Conservation (phyloP, 2,797 vertebrate genomes). For the Xenops minutus region DNA sequence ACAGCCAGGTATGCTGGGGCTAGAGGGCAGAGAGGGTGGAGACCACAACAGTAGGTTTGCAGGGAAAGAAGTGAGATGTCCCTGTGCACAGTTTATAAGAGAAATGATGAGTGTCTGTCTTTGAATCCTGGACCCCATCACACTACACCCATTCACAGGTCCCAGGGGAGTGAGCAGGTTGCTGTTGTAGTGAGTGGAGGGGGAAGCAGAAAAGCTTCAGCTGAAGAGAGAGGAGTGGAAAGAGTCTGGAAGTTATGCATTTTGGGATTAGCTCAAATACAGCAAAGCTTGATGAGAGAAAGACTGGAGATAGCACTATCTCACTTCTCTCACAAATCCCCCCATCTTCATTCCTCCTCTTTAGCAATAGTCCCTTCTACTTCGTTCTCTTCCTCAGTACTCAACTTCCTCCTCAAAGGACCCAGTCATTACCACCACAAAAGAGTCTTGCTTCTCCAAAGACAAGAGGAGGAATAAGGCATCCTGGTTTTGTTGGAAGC, state of each 20-base stretch:
- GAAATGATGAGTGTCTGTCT: background rate
- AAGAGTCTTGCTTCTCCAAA: background rate
- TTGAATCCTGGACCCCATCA: background rate
- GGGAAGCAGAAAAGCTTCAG: background rate
- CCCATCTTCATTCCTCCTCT: background rate
- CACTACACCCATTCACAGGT: background rate
- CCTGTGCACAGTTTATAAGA: background rate
- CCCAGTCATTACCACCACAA: background rate
- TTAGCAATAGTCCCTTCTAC: background rate
- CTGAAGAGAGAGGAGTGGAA: background rate
- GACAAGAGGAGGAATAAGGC: background rate
- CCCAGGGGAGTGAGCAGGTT: background rate
- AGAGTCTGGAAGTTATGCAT: background rate
- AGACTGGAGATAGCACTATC: background rate
- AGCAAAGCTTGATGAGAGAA: background rate
- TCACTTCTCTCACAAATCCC: fast-evolving
- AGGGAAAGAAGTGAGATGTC: background rate
- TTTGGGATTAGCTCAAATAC: background rate
- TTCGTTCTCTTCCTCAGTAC: background rate
- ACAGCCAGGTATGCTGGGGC: background rate
- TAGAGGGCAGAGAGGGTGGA: background rate
- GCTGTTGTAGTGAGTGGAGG: background rate
- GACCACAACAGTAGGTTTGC: too few species aligned
- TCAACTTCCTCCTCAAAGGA: background rate
- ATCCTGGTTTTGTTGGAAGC: background rate